Base-by-base conservation (phyloP, 2,113 vertebrate species). In the Psilopsiagon aymara region DNA sequence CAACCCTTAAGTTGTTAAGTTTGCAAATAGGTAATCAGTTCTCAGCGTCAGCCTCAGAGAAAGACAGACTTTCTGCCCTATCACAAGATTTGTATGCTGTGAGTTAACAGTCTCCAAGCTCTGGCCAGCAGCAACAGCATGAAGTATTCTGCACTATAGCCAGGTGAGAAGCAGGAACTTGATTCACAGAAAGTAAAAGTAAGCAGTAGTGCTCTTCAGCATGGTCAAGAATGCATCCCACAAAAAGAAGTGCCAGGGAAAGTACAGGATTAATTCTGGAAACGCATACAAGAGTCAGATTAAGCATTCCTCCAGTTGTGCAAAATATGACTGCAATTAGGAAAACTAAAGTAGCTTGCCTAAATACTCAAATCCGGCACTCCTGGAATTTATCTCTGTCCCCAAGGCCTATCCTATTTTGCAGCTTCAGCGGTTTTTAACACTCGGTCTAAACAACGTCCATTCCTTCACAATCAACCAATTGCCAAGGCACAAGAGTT, bases 301-400 rank as follows among this genome's bases (percentile, higher is more conserved):
- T 84, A 88, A 53, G 37, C 57, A 44, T 73, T 92, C 51, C 43
- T 69, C 25, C 1, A 1, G 3, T 23, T 44, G 29, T 49, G 19
- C 80, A 84, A 84, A 92, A 76, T n/a, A 83, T 14, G 27, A 71
- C 44, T 57, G 76, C 90, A 88, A 93, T 93, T 78, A 92, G 63
- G 62, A 95, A 94, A 93, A 95, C 69, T 28, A 53, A 96, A 96
- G 79, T 33, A 83, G 78, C 63, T 76, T 66, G 73, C 73, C 69
- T 90, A 31, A 94, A 83, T 53, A 88, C 51, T 47, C 66, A 90
- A 90, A 95, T 93, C 57, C 19, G 17, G 17, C 0, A 2, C 57
- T 93, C 52, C 62, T 64, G 14, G 28, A 92, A 95, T 93, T 88
- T 84, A 64, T 84, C 90, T 88, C 35, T 86, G 66, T 78, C 69